Percentiles rank a stretch among this genome's conserved stretches.
phyloP scores from a whole-genome alignment of 1,140 invertebrate genomes.

The Lordiphosa collinella region DNA sequence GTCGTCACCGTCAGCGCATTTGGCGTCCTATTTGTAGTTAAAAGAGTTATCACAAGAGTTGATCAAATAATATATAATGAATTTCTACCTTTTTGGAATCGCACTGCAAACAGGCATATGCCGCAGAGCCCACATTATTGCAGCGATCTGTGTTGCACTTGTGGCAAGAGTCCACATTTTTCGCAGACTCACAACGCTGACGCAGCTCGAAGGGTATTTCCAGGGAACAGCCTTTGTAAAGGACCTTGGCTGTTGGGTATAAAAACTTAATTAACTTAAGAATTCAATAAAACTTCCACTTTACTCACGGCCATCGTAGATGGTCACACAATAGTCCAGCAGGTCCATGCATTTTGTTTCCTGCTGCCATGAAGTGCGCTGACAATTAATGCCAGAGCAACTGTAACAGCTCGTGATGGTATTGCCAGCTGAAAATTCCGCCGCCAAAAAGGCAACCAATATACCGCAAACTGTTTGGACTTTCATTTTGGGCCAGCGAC shows the following conservation, averaged over 20 bases:
- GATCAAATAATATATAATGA: not conserved
- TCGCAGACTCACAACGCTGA: conserved; percentile 25
- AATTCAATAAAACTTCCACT: not conserved
- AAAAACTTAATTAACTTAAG: not conserved
- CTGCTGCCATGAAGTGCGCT: conserved; percentile 30
- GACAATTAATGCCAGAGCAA: conserved; percentile 63
- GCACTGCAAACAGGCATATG: conserved; percentile 61
- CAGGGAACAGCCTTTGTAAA: conserved; percentile 66
- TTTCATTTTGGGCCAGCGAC: conserved; percentile 44
- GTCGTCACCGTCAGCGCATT: conserved; percentile 44
- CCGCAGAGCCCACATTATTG: conserved; percentile 59
- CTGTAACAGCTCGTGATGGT: conserved; percentile 47
- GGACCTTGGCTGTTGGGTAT: conserved; percentile 44
- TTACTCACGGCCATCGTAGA: conserved; percentile 35
- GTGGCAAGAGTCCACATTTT: conserved; percentile 34
- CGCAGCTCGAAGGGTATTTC: conserved; percentile 58
- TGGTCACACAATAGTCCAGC: conserved; percentile 62
- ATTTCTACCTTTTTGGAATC: conserved; percentile 50
- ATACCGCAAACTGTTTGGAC: conserved; percentile 33
- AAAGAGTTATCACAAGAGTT: not conserved
- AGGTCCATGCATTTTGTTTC: conserved; percentile 44
- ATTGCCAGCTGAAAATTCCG: conserved; percentile 28
- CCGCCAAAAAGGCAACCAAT: conserved; percentile 25
- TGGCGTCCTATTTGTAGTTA: conserved; percentile 22
- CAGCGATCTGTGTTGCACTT: conserved; percentile 71